Evolutionary conservation across 53 echinoderm and acorn worm genomes (phyloP).

Genomic region (Actinopyga echinites): DNA sequence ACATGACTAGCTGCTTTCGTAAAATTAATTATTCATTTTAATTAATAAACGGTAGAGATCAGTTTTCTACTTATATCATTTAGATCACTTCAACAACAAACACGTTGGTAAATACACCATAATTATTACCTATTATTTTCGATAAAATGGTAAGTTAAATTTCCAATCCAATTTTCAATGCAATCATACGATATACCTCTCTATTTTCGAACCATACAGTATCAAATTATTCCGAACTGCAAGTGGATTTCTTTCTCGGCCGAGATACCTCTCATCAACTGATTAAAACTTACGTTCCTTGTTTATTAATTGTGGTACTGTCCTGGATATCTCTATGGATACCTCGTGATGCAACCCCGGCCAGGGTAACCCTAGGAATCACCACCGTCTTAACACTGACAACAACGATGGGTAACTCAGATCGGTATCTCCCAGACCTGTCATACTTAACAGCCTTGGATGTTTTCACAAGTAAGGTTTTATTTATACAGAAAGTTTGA

Average conservation of each 20-base stretch:
- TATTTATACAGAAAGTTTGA: no score
- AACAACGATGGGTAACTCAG: constrained; percentile 71
- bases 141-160: no score
- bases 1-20: no score
- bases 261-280: constrained; percentile 81
- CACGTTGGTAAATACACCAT: no score
- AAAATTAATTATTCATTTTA: no score
- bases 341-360: constrained; percentile 75
- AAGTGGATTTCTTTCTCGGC: constrained; percentile 69
- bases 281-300: constrained; percentile 77
- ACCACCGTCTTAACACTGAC: constrained; percentile 92
- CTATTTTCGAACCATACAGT: constrained; percentile 41
- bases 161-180: no score
- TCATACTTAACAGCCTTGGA: constrained; percentile 89
- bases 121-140: no score
- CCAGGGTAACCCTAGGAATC: constrained; percentile 85
- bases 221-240: constrained; percentile 76
- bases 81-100: no score
- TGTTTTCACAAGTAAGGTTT: constrained; percentile 54
- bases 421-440: constrained; percentile 67
- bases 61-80: no score
- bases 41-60: no score
- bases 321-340: constrained; percentile 97
- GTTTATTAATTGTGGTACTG: constrained; percentile 70
- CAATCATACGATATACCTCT: neutral